phyloP scores from a whole-genome alignment of 2,888 invertebrate species.

The Rhagophthalmus giganteus region DNA sequence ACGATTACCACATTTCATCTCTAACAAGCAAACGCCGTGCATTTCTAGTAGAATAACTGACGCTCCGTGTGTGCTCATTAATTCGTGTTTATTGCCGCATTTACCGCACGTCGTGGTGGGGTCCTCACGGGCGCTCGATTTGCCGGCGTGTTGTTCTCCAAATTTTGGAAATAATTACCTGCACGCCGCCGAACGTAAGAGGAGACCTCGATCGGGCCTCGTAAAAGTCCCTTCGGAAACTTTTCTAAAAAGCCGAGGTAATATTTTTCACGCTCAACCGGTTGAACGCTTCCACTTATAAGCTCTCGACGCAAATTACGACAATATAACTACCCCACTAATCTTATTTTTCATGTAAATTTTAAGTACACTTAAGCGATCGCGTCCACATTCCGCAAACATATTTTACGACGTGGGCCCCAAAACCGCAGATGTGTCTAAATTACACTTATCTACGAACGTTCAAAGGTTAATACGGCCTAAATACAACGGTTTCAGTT shows the following conservation, averaged over 20 bases:
- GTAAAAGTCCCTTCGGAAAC: no score
- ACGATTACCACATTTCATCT: constrained; percentile 27
- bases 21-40: constrained; percentile 30
- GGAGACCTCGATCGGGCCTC: no score
- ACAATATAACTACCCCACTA: constrained; percentile 16
- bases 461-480: constrained; percentile 4
- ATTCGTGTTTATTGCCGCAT: constrained; percentile 38
- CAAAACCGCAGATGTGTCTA: neutral
- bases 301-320: constrained; percentile 18
- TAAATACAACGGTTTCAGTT: constrained; percentile 9
- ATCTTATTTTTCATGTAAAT: constrained; percentile 20
- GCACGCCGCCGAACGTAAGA: no score
- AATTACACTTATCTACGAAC: neutral
- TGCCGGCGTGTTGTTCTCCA: constrained; percentile 43
- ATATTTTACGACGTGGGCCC: neutral
- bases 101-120: constrained; percentile 28
- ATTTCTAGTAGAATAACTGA: constrained; percentile 33
- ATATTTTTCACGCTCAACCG: constrained; percentile 17
- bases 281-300: constrained; percentile 17
- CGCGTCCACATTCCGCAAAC: constrained; percentile 7
- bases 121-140: constrained; percentile 41
- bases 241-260: constrained; percentile 8
- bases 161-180: constrained; percentile 47
- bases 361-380: constrained; percentile 13
- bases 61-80: constrained; percentile 38